Base-by-base conservation (phyloP, 2,888 invertebrate species). In the Drosophila recens region DNA sequence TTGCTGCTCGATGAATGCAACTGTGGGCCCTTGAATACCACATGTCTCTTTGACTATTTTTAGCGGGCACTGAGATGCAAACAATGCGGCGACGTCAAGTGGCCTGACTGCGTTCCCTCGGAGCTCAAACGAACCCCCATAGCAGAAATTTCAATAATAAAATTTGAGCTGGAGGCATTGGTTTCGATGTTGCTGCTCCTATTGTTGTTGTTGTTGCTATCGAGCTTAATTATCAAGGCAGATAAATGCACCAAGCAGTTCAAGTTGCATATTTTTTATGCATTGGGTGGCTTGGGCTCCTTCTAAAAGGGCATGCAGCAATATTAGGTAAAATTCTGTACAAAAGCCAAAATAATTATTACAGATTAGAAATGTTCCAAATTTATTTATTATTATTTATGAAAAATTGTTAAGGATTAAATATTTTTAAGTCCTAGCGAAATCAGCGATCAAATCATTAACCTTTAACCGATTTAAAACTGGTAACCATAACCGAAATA, bases 31-130 rank as follows among this genome's bases (percentile, higher is more conserved):
- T 74, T 75, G 75, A 69, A 75, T 75, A 58, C 64, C 75, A 69
- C 76, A 71, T 83, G 82, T 81, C 74, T 81, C 74, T 72, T 77
- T 78, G 81, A 86, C 82, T 82, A 82, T 86, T 86, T 86, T 86
- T 86, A 82, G 87, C 87, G 80, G 74, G 56, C 73, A 70, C 86
- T 82, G 86, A 73, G 86, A 73, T 86, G 81, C 80, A 80, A 82
- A 82, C 81, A 82, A 82, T 82, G 86, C 77, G 68, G 61, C 69
- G 65, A 73, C 86, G 83, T 82, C 86, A 86, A 82, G 81, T 82
- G 77, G 72, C 72, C 76, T 38, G 70, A 45, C 54, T 54, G 9
- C 15, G 9, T n/a, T n/a, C 17, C 34, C 20, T n/a, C 36, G 13
- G 8, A n/a, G 43, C 17, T 27, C 36, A 34, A 36, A 34, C 10